A percentile compares a stretch with the other conserved stretches of the same genome.
phyloP scores from a whole-genome alignment of 2,113 vertebrate genomes.

The Agapornis roseicollis region DNA sequence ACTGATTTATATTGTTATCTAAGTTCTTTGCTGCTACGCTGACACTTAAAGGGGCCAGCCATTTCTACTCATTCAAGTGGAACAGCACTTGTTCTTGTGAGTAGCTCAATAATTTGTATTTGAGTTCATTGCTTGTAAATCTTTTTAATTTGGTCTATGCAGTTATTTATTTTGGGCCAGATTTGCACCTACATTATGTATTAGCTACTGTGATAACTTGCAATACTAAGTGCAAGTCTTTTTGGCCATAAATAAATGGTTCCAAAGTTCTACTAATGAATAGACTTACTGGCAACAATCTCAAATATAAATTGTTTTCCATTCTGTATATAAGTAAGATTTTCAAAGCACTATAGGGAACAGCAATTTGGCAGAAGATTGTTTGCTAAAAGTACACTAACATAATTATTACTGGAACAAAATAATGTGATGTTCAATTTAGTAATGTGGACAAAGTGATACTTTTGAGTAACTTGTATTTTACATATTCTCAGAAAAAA shows the following conservation, averaged over 20 bases:
- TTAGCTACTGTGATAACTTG: not conserved
- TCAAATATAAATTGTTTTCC: not conserved
- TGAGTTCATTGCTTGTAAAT: not conserved
- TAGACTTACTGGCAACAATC: not conserved
- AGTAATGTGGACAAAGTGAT: not conserved
- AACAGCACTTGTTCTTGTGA: not conserved
- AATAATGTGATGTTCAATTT: not conserved
- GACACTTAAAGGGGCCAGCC: not conserved
- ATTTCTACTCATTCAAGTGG: not conserved
- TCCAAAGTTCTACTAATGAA: not conserved
- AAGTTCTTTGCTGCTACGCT: not conserved
- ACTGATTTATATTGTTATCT: not conserved
- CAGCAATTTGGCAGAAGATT: not conserved
- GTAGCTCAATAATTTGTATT: not conserved
- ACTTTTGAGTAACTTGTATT: not conserved
- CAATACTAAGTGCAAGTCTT: not conserved
- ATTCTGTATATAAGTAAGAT: not conserved
- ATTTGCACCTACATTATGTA: not conserved
- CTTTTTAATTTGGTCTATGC: not conserved
- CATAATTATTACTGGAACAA: not conserved
- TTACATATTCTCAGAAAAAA: not conserved
- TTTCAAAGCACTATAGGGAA: not conserved
- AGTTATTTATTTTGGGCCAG: not conserved
- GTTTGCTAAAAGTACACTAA: not conserved
- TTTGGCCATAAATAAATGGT: not conserved